Evolutionary conservation across 2,113 vertebrate species (phyloP).

Genomic region (Pagrus major): DNA sequence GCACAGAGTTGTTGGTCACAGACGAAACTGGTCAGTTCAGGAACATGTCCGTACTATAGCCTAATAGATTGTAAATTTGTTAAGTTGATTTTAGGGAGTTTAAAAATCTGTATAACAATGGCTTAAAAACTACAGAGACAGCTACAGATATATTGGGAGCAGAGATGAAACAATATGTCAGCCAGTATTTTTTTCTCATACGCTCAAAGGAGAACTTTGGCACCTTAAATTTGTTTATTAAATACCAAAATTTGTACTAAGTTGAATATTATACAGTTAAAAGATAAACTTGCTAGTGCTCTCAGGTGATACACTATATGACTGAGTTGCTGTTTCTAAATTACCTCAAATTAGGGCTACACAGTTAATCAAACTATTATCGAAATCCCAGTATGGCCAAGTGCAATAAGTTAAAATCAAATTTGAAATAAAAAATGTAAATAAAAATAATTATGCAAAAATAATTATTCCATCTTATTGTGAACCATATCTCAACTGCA

Average conservation of each 20-base stretch:
- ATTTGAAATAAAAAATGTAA: no score
- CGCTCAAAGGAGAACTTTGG: neutral
- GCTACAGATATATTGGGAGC: neutral
- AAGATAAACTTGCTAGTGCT: neutral
- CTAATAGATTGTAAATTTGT: neutral
- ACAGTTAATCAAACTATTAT: no score
- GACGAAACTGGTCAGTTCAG: conserved; percentile 26
- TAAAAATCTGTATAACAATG: neutral
- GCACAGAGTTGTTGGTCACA: conserved; percentile 20
- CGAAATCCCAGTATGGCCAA: no score
- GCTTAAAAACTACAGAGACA: neutral
- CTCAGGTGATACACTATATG: neutral
- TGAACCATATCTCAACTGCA: no score
- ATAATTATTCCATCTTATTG: no score
- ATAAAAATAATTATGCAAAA: no score
- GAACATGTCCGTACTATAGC: neutral
- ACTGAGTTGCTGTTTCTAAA: neutral
- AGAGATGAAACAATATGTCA: neutral
- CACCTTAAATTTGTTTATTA: neutral
- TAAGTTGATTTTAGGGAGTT: neutral
- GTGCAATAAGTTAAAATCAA: no score
- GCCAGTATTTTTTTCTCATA: neutral
- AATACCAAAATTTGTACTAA: neutral
- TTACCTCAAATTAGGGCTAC: neutral
- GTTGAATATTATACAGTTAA: neutral